A percentile compares a stretch with the other conserved stretches of the same genome.
Evolutionary conservation across 2,888 invertebrate species (phyloP).

Genomic region (Microdon myrmicae): DNA sequence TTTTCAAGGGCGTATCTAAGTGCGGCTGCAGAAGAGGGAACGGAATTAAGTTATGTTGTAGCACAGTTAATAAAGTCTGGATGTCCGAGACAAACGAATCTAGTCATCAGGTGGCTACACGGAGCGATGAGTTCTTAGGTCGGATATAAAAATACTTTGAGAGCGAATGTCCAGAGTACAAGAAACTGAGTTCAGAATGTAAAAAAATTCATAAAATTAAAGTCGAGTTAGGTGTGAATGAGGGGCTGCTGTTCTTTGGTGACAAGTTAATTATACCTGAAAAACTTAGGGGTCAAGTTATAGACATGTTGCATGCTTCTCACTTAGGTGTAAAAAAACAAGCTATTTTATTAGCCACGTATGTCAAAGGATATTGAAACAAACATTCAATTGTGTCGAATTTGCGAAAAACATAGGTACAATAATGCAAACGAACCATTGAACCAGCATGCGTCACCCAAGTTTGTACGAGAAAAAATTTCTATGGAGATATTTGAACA

Average conservation of each 20-base stretch:
- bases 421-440: conserved; percentile 7
- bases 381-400: conserved; percentile 25
- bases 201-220: conserved; percentile 31
- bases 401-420: conserved; percentile 2
- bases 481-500: conserved; percentile 5
- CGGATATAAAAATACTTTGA: too few relatives aligned
- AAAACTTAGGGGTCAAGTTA: conserved; percentile 40
- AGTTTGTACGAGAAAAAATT: conserved; percentile 7
- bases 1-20: conserved; percentile 42
- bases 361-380: conserved; percentile 56
- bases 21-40: conserved; percentile 8
- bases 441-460: neutral
- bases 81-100: conserved; percentile 36
- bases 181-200: too few relatives aligned
- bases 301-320: conserved; percentile 56
- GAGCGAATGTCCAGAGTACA: too few relatives aligned
- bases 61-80: conserved; percentile 23
- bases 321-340: conserved; percentile 59
- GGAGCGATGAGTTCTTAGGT: too few relatives aligned
- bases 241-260: conserved; percentile 32
- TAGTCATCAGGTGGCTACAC: too few relatives aligned
- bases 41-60: conserved; percentile 24
- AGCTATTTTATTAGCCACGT: conserved; percentile 58
- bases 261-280: conserved; percentile 48
- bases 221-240: conserved; percentile 19